Percentiles rank a stretch among this genome's conserved stretches.
phyloP scores from a whole-genome alignment of 2,113 vertebrate species.

The Tupaia tana region DNA sequence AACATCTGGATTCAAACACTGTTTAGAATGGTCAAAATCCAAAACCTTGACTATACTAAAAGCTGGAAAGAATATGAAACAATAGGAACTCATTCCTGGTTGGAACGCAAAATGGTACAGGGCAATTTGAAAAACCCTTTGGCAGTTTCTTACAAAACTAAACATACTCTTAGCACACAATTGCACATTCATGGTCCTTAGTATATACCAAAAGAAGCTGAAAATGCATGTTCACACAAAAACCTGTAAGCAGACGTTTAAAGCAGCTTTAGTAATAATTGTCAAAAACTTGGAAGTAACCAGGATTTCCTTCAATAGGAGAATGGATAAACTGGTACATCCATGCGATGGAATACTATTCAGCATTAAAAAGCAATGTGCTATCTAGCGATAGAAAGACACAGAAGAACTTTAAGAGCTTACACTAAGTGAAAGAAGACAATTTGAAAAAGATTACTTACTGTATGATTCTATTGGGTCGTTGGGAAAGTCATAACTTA shows the following conservation, averaged over 20 bases:
- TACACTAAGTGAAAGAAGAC: background rate
- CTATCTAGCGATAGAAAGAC: background rate
- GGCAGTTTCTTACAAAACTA: background rate
- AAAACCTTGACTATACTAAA: background rate
- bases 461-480: background rate
- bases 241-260: background rate
- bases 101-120: background rate
- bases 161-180: background rate
- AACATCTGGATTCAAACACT: background rate
- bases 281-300: background rate
- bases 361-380: background rate
- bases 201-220: background rate
- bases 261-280: background rate
- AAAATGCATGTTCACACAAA: background rate
- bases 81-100: background rate
- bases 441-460: background rate
- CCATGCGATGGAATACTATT: background rate
- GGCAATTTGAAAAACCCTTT: background rate
- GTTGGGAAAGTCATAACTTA: too few relatives aligned
- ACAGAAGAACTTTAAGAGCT: background rate
- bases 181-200: background rate
- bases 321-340: background rate
- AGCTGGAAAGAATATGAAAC: fast-evolving
- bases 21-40: background rate
- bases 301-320: background rate